phyloP scores from a whole-genome alignment of 1,140 invertebrate genomes.

The Riptortus pedestris region DNA sequence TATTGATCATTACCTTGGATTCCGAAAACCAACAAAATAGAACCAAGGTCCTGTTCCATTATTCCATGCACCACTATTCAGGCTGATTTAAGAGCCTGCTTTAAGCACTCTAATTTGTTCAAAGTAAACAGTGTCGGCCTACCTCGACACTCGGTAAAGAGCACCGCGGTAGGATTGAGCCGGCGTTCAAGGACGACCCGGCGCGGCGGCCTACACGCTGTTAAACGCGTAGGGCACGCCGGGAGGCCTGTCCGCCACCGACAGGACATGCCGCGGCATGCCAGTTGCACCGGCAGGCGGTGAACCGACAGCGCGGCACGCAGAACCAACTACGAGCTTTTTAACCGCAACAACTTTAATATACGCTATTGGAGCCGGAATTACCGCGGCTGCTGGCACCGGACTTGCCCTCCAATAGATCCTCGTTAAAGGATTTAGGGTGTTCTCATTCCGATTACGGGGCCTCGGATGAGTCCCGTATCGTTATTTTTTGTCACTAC shows the following conservation, averaged over 20 bases:
- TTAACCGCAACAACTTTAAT: constrained; percentile 75
- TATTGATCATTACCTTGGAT: constrained; percentile 70
- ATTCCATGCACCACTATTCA: constrained; percentile 72
- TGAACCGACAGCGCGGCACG: constrained; percentile 50
- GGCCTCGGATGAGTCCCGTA: constrained; percentile 63
- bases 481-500: constrained; percentile 83
- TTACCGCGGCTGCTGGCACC: constrained; percentile 84
- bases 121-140: constrained; percentile 54
- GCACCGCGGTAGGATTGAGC: constrained; percentile 27
- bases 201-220: constrained; percentile 4
- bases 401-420: too few relatives aligned
- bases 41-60: constrained; percentile 72
- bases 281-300: constrained; percentile 41
- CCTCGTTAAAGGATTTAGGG: too few relatives aligned
- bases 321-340: constrained; percentile 63
- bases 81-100: constrained; percentile 53
- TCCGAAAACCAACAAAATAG: constrained; percentile 58
- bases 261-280: constrained; percentile 36
- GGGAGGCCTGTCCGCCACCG: constrained; percentile 24
- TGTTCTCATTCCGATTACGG: too few relatives aligned
- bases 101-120: constrained; percentile 78
- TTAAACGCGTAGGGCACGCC: constrained; percentile 4
- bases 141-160: constrained; percentile 30
- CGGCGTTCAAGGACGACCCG: constrained; percentile 44
- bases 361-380: constrained; percentile 84